Base-by-base conservation (phyloP, 2,797 vertebrate species). In the Psittacula echo region DNA sequence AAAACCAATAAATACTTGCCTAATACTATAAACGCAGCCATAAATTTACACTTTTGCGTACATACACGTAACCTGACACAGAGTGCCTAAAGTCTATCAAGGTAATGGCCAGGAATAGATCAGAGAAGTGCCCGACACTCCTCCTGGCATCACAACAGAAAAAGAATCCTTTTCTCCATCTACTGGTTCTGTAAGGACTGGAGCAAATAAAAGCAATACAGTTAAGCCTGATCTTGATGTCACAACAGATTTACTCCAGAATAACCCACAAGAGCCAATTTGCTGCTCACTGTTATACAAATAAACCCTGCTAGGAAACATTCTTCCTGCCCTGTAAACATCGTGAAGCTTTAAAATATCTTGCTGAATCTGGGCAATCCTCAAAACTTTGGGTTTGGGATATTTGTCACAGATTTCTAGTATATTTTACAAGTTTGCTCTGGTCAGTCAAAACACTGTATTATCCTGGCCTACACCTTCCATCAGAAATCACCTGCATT, bases 1-100 rank as follows among this genome's bases (percentile, higher is more conserved):
- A 97, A 97, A 97, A 96, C 95, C 95, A 97, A 97, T 97, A 98
- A 97, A 97, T 97, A 96, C 95, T 97, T 97, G 96, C 94, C 97
- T 97, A 97, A 97, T 97, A 96, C 95, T 94, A 97, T 96, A 97
- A 97, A 96, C 87, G 93, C 86, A 94, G 95, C 87, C 95, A 97
- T 98, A 97, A 98, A 98, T 97, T 97, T 97, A 93, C 95, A 96
- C 95, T 89, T 97, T 73, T 93, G 90, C 53, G 0, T 87, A 83
- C 62, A 75, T 76, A 90, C 74, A 50, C 48, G 3, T 62, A 91
- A 75, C 60, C 68, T 93, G 86, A 95, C 79, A 83, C 47, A 56
- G 44, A 65, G 73, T 86, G 77, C 50, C 37, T 76, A 77, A 94
- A 94, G 82, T 27, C 74, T 70, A 73, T 89, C 91, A 68, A 82